Conservation (phyloP, 2,797 vertebrate genomes). For the Malacoctenus gilli region DNA sequence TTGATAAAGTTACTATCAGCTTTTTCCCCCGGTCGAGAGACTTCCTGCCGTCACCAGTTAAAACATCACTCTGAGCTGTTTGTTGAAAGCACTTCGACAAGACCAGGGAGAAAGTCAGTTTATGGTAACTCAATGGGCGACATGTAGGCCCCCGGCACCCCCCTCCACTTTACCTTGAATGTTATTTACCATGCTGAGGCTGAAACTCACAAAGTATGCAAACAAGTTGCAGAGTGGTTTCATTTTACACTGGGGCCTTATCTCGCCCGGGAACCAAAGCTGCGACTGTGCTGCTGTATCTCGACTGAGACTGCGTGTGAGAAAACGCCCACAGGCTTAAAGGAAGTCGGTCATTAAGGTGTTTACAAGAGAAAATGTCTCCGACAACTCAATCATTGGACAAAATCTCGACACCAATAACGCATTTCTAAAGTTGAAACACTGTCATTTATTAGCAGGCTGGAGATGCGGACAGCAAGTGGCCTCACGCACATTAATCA, state of each 20-base stretch:
- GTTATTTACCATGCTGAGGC: constrained; percentile 6
- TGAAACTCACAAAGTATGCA: constrained; percentile 57
- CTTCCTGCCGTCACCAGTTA: no score
- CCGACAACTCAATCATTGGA: no score
- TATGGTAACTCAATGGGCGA: neutral
- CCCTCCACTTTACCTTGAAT: neutral
- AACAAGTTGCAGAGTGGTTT: constrained; percentile 55
- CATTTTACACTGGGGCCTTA: constrained; percentile 38
- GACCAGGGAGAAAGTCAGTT: neutral
- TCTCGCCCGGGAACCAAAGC: constrained; percentile 32
- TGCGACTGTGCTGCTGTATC: constrained; percentile 3
- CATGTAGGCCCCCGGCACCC: no score
- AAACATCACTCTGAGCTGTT: no score
- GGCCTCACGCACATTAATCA: constrained; percentile 30
- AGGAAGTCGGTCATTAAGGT: neutral
- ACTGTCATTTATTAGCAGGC: neutral
- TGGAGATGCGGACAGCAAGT: neutral
- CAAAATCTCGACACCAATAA: no score
- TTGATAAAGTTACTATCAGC: no score
- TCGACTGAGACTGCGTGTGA: constrained; percentile 1
- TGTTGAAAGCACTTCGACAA: no score
- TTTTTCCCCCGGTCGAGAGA: no score
- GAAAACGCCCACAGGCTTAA: neutral
- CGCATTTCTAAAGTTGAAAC: neutral
- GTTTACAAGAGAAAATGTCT: neutral